Evolutionary conservation across 1,140 invertebrate genomes (phyloP), one percentile per base, ranked within the genome.

Genomic region (Drosophila aff.): DNA sequence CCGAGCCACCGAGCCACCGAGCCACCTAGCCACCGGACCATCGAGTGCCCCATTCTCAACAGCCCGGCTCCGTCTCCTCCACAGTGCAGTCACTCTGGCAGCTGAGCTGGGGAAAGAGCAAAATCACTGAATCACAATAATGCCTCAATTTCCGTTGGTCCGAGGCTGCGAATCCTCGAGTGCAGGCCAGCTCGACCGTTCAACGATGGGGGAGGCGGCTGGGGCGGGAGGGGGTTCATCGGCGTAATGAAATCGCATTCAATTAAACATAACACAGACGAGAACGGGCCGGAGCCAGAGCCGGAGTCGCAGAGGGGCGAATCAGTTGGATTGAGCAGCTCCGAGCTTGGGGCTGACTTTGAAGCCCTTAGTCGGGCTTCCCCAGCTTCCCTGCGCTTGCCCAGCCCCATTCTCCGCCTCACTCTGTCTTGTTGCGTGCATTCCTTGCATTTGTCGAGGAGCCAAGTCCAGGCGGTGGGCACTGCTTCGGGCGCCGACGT

Each of bases 111-210:
- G 61, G 76, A 87, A 89, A 80, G 84, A 77, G 74, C 85, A 81
- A 90, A 89, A 84, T 89, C 84, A 89, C 69, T 89, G 84, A 89
- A 89, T 90, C 85, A 89, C 84, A 89, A 90, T 89, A 90, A 90
- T 81, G 84, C 84, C 81, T 90, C 84, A 89, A 89, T 89, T 90
- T 89, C 84, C 84, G 84, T 62, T 73, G 69, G 85, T 61, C 77
- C 81, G 67, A 79, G 41, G 43, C 52, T 38, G 66, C 75, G 69
- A 79, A 23, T 68, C 40, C 59, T 50, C 61, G 81, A 89, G 57
- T 66, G 63, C 63, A 46, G 49, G 38, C 65, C 11, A 50, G 36
- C 36, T 15, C 44, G 36, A 43, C 63, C 66, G 65, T 60, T 68
- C 66, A 73, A 76, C 67, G 71, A 76, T 18, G 33, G 31, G 16